phyloP scores from a whole-genome alignment of 2,888 invertebrate species.

The Cyaniris semiargus region DNA sequence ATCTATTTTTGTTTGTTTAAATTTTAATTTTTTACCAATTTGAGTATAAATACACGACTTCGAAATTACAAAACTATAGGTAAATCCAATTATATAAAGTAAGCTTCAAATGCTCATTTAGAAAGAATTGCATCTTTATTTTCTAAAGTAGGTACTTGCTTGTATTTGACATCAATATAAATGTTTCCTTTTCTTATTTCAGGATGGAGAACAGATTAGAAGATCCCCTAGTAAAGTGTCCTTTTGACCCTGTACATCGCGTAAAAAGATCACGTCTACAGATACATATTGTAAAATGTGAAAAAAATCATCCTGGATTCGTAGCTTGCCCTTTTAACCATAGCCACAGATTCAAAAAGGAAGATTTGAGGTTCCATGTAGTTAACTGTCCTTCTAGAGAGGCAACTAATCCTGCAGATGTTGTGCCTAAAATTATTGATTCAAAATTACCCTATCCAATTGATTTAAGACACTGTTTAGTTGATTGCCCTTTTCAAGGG shows the following conservation, averaged over 20 bases:
- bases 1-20: too few relatives aligned
- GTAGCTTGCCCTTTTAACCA: not conserved
- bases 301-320: not conserved
- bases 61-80: too few relatives aligned
- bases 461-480: not conserved
- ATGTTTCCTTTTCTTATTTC: not conserved
- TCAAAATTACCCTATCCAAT: not conserved
- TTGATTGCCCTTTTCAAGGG: not conserved
- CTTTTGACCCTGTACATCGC: not conserved
- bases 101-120: too few relatives aligned
- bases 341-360: not conserved
- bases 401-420: not conserved
- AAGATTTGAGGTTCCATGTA: not conserved
- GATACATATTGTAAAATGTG: conserved; percentile 1
- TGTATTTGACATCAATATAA: not conserved
- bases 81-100: too few relatives aligned
- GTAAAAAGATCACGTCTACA: not conserved
- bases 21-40: too few relatives aligned
- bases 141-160: too few relatives aligned
- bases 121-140: too few relatives aligned
- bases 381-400: not conserved
- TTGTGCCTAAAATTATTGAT: not conserved
- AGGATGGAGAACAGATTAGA: conserved; percentile 2
- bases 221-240: not conserved
- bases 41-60: too few relatives aligned